These are phyloP conservation scores for Brachypteracias leptosomus DNA, from an alignment of 2,113 vertebrate species.

Conservation along the genomic window DNA sequence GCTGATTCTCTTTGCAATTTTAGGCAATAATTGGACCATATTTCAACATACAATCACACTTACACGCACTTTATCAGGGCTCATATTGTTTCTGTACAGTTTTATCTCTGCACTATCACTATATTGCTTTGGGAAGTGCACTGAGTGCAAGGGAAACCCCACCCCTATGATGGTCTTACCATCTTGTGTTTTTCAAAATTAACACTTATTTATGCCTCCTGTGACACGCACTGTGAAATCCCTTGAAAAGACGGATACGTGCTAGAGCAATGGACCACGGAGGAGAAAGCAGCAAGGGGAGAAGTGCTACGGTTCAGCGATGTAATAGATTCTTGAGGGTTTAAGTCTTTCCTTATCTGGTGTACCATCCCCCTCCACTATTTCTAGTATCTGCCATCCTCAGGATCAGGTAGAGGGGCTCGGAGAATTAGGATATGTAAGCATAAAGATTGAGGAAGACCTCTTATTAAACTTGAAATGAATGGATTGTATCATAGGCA, in stretches of 20 bases:
- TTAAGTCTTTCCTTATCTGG: not conserved
- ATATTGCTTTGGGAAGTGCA: not conserved
- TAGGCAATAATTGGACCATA: not conserved
- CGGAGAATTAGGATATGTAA: not conserved
- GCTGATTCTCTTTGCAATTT: not conserved
- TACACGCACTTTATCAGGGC: not conserved
- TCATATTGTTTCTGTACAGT: not conserved
- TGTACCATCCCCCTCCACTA: not conserved
- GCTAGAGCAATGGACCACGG: not conserved
- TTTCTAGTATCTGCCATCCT: not conserved
- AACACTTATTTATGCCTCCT: not conserved
- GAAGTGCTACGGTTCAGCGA: accelerated
- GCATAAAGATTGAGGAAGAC: not conserved
- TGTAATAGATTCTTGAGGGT: not conserved
- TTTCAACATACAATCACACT: not conserved
- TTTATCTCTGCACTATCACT: not conserved
- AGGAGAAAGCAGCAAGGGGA: not conserved
- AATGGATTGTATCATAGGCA: not conserved
- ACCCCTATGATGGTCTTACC: not conserved
- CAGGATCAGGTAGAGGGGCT: not conserved
- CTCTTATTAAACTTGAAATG: not conserved
- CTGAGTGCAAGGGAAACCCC: not conserved
- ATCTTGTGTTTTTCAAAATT: not conserved
- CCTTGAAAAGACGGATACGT: not conserved
- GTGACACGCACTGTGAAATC: not conserved